Conservation (phyloP, 2,797 vertebrate species). For the Oceanodroma leucorhoa region DNA sequence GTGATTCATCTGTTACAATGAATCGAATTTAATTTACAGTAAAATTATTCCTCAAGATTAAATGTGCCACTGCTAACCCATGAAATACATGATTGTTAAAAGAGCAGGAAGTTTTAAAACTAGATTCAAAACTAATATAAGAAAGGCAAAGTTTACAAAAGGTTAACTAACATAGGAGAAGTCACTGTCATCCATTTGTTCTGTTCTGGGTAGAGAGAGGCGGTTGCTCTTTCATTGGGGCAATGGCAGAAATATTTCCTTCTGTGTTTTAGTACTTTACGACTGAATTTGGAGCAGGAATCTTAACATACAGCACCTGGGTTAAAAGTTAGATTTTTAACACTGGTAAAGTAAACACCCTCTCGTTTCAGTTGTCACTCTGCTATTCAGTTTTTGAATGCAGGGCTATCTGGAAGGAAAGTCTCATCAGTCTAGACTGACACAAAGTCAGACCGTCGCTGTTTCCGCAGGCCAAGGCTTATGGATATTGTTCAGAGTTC, state of each 20-base stretch:
- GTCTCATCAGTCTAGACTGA: too few species aligned
- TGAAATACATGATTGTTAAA: neutral
- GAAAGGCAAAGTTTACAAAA: neutral
- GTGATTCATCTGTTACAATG: fast-evolving
- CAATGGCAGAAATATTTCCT: neutral
- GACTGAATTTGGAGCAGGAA: neutral
- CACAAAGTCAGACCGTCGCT: fast-evolving
- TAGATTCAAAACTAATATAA: neutral
- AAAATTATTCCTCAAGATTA: neutral
- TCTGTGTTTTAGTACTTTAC: neutral
- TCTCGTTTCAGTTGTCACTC: neutral
- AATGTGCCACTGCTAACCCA: neutral
- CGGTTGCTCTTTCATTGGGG: neutral
- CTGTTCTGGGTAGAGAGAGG: neutral
- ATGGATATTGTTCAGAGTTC: neutral
- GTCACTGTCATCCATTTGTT: neutral
- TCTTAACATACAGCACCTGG: neutral
- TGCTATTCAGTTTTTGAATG: neutral
- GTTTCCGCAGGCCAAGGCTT: neutral
- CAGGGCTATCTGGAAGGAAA: neutral
- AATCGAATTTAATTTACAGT: neutral
- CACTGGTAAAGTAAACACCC: neutral
- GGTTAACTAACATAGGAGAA: neutral
- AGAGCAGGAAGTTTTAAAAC: neutral
- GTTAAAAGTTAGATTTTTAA: neutral